A percentile compares a stretch with the other conserved stretches of the same genome.
These are phyloP conservation scores for Sphaeramia orbicularis DNA, from an alignment of 2,797 vertebrate species.

Conservation along the genomic window DNA sequence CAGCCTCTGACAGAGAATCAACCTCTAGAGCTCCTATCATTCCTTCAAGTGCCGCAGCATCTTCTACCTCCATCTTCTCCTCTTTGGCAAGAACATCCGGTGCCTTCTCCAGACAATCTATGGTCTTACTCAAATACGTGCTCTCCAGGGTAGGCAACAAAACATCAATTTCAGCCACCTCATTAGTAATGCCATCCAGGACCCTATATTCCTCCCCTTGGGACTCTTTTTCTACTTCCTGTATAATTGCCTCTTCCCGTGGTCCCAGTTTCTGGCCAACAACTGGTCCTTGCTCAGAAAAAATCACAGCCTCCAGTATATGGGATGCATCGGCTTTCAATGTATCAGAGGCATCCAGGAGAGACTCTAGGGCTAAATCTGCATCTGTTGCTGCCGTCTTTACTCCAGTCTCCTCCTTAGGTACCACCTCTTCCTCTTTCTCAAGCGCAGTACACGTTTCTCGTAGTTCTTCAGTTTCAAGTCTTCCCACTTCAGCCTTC, in stretches of 20 bases:
- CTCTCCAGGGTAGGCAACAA: conserved; percentile 15
- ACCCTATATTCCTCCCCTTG: background rate
- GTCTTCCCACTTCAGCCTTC: conserved; percentile 3
- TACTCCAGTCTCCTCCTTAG: conserved; percentile 4
- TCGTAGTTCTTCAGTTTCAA: conserved; percentile 22
- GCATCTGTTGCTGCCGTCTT: background rate
- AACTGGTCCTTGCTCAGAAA: conserved; percentile 15
- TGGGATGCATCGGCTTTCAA: conserved; percentile 21
- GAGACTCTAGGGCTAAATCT: conserved; percentile 1
- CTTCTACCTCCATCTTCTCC: conserved; percentile 1
- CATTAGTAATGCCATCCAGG: conserved; percentile 29
- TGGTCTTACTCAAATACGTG: conserved; percentile 14
- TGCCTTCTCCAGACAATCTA: conserved; percentile 24
- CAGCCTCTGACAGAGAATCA: conserved; percentile 11
- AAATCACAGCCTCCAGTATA: conserved; percentile 26
- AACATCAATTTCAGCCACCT: conserved; percentile 34
- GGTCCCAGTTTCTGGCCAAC: background rate
- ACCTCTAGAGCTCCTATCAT: background rate
- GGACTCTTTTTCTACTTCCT: background rate
- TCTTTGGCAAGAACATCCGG: conserved; percentile 13
- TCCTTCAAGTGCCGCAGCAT: background rate
- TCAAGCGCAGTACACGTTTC: conserved; percentile 13
- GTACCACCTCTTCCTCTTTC: conserved; percentile 15
- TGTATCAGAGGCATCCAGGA: conserved; percentile 27
- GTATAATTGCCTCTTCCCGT: background rate